Conservation (phyloP, 37 sponge, comb jelly and placozoan species). For the Cliona cf. orientalis region DNA sequence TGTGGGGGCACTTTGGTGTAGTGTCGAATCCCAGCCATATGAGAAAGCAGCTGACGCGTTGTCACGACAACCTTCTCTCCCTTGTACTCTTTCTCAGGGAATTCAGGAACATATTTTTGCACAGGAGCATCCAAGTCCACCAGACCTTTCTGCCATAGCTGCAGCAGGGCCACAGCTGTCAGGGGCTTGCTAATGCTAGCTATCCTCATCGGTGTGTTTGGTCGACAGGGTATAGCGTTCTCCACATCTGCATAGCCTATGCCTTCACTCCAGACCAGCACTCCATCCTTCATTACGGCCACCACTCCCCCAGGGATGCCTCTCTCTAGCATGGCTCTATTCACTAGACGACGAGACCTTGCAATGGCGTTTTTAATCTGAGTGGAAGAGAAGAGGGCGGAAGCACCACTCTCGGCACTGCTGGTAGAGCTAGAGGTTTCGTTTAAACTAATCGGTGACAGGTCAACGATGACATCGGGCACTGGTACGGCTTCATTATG, state of each 20-base stretch:
- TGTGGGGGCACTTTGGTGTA: constrained; percentile 59
- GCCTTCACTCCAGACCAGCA: constrained; percentile 70
- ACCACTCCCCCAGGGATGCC: constrained; percentile 79
- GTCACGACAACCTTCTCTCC: constrained; percentile 74
- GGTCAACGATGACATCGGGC: too few species aligned
- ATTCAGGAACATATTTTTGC: constrained; percentile 71
- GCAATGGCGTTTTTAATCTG: neutral
- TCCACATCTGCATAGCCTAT: constrained; percentile 86
- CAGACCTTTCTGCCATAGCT: constrained; percentile 74
- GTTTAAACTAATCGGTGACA: too few species aligned
- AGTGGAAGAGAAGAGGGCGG: neutral
- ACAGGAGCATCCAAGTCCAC: constrained; percentile 87
- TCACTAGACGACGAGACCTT: constrained; percentile 1
- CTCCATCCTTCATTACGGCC: constrained; percentile 70
- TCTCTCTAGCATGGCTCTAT: constrained; percentile 35
- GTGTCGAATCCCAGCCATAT: constrained; percentile 82
- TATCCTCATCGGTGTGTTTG: constrained; percentile 77
- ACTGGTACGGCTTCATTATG: too few species aligned
- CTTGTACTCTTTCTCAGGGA: constrained; percentile 74
- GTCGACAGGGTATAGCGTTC: constrained; percentile 64
- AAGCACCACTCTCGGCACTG: neutral
- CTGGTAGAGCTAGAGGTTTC: neutral
- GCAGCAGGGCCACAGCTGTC: constrained; percentile 74
- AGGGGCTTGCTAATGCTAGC: constrained; percentile 94
- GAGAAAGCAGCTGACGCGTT: constrained; percentile 70